Conservation (phyloP, 2,113 vertebrate genomes). For the Phocoena sinus region DNA sequence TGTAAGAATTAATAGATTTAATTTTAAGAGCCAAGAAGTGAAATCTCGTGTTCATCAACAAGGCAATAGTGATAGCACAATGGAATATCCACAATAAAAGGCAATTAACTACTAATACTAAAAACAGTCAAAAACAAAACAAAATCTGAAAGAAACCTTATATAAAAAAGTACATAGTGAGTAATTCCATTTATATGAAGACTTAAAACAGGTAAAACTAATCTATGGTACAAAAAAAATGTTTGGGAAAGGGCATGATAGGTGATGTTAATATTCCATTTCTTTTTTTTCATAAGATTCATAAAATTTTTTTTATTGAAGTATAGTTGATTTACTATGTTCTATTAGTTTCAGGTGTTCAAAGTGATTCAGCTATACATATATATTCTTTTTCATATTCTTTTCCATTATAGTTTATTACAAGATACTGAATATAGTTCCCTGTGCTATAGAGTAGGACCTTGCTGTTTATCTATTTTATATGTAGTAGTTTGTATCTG, state of each 20-base stretch:
- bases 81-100: not conserved
- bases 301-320: not conserved
- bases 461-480: not conserved
- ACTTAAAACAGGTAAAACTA: not conserved
- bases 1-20: not conserved
- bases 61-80: not conserved
- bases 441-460: not conserved
- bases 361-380: not conserved
- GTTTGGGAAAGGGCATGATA: not conserved
- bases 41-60: not conserved
- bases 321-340: not conserved
- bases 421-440: not conserved
- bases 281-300: not conserved
- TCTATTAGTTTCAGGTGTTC: not conserved
- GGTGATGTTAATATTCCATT: not conserved
- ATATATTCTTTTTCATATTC: not conserved
- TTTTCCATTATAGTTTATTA: not conserved
- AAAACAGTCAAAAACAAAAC: not conserved
- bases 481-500: not conserved
- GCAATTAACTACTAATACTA: not conserved
- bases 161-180: not conserved
- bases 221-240: not conserved
- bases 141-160: not conserved
- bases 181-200: not conserved
- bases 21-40: not conserved